Conservation (phyloP, 2,113 vertebrate genomes). For the Heliornis fulica region DNA sequence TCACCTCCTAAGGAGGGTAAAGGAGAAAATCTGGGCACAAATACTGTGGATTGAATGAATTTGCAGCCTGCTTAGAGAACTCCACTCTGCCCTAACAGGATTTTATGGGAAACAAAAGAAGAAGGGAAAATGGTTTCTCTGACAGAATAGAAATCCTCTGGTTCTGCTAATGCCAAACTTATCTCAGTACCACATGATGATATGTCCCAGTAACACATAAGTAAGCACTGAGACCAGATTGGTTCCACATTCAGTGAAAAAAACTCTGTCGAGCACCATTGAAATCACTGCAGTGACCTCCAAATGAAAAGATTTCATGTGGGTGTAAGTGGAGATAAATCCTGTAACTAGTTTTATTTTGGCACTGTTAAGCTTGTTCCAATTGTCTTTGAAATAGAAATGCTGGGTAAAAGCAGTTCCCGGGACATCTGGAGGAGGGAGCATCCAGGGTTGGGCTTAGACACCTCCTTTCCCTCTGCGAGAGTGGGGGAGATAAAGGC, state of each 20-base stretch:
- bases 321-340: slow-evolving; percentile 3
- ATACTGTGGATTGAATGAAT: not conserved
- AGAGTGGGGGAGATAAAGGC: not conserved
- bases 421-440: not conserved
- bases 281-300: slow-evolving; percentile 40
- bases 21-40: not conserved
- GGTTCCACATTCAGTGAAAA: not conserved
- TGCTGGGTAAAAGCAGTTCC: not conserved
- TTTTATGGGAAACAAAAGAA: slow-evolving; percentile 47
- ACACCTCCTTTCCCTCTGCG: not conserved
- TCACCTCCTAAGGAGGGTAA: not conserved
- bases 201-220: not conserved
- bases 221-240: slow-evolving; percentile 23
- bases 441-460: not conserved
- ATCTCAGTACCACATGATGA: not conserved
- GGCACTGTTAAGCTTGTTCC: not conserved
- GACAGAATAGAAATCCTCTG: not conserved
- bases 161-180: not conserved
- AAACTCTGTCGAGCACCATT: fast-evolving
- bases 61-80: not conserved
- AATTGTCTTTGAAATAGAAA: slow-evolving; percentile 25
- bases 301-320: not conserved
- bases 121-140: not conserved
- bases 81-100: not conserved
- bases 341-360: slow-evolving; percentile 41